Conservation (phyloP, 92 coral and sea anemone species). For the Zoanthus sansibaricus region DNA sequence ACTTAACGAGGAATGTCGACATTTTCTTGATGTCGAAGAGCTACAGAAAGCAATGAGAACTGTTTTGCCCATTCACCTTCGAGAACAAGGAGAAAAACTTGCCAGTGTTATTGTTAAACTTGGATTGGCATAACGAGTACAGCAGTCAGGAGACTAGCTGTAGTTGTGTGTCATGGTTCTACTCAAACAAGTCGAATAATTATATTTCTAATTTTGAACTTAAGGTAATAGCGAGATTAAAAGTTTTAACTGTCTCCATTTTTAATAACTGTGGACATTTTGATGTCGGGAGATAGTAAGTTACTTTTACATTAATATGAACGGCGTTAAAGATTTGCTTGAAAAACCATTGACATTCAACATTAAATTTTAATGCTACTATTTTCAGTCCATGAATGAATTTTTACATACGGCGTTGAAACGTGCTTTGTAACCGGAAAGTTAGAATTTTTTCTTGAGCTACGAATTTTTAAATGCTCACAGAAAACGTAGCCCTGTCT, state of each 20-base stretch:
- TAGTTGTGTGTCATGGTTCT: not conserved
- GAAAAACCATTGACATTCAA: not conserved
- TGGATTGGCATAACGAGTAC: conserved; percentile 35
- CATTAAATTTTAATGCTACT: conserved; percentile 26
- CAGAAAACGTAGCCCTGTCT: no score
- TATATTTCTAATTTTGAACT: not conserved
- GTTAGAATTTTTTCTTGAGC: no score
- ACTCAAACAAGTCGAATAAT: conserved; percentile 4
- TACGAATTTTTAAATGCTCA: no score
- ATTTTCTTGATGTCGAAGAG: conserved; percentile 39
- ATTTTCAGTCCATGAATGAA: not conserved
- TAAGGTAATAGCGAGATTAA: not conserved
- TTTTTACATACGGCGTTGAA: no score
- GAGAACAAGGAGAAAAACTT: conserved; percentile 66
- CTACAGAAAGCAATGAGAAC: conserved; percentile 62
- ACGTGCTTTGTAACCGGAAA: no score
- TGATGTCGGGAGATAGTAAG: not conserved
- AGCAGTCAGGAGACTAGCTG: not conserved
- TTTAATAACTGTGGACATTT: not conserved
- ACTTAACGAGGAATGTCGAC: conserved; percentile 57
- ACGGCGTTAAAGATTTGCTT: conserved; percentile 5
- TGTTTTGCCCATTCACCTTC: conserved; percentile 56
- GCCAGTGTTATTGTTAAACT: conserved; percentile 58
- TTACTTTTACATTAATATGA: not conserved
- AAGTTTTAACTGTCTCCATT: not conserved